Evolutionary conservation across 2,888 invertebrate genomes (phyloP).

Genomic region (Drosophila neotestacea): DNA sequence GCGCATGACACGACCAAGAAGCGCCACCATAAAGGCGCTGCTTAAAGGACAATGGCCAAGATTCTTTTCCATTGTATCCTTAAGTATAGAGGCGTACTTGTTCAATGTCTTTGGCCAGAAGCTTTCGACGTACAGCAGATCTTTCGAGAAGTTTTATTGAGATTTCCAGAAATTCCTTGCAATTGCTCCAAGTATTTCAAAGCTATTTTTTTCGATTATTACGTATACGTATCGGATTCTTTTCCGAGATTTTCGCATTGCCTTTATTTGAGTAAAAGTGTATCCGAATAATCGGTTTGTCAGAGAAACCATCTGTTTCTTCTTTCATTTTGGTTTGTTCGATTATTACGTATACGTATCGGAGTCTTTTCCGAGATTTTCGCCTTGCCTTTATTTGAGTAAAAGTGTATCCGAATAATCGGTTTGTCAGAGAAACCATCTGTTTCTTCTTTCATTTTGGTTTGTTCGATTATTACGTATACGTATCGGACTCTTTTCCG

Average conservation of each 20-base stretch:
- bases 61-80: constrained; percentile 18
- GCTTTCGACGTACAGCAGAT: background rate
- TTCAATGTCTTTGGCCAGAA: background rate
- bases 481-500: background rate
- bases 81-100: background rate
- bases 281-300: constrained; percentile 13
- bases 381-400: background rate
- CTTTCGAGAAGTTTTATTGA: background rate
- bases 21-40: constrained; percentile 27
- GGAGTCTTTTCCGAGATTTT: background rate
- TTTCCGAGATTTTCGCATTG: background rate
- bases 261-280: background rate
- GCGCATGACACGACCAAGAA: constrained; percentile 52
- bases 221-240: background rate
- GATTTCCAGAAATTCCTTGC: background rate
- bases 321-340: background rate
- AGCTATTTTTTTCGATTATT: background rate
- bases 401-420: constrained; percentile 19
- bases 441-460: background rate
- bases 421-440: background rate
- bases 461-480: background rate
- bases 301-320: background rate
- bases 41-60: constrained; percentile 37
- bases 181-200: background rate
- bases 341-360: constrained; percentile 1